These are phyloP conservation scores for Drosophila birchii DNA, from an alignment of 2,888 invertebrate genomes.

Conservation along the genomic window DNA sequence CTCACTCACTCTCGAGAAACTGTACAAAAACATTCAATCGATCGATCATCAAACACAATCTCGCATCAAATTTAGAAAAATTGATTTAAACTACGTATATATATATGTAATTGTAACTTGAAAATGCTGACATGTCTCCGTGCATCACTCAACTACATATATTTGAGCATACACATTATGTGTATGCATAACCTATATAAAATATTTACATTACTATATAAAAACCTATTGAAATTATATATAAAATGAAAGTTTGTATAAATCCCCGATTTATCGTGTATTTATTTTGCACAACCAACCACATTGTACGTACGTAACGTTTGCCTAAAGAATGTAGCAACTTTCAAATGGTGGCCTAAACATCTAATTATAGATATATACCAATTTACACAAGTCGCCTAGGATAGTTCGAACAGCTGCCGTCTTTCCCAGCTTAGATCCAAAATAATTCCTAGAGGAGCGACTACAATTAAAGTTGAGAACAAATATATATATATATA, in stretches of 20 bases:
- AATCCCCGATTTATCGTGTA: constrained; percentile 27
- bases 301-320: constrained; percentile 34
- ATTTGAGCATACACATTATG: constrained; percentile 31
- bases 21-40: constrained; percentile 63
- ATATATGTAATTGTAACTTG: constrained; percentile 42
- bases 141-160: constrained; percentile 74
- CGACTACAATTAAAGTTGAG: constrained; percentile 28
- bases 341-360: constrained; percentile 48
- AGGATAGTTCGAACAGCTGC: constrained; percentile 30
- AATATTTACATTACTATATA: constrained; percentile 50
- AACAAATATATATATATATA: constrained; percentile 15
- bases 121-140: constrained; percentile 71
- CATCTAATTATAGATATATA: constrained; percentile 29
- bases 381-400: constrained; percentile 26
- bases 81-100: constrained; percentile 53
- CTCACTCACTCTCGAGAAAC: constrained; percentile 44
- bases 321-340: constrained; percentile 38
- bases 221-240: constrained; percentile 38
- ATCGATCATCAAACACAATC: constrained; percentile 30
- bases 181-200: constrained; percentile 53
- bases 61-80: constrained; percentile 66
- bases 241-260: constrained; percentile 47
- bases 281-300: constrained; percentile 36
- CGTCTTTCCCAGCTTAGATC: constrained; percentile 36
- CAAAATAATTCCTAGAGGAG: constrained; percentile 15